Evolutionary conservation across 2,888 invertebrate species (phyloP), one percentile per base, ranked within the genome.

Genomic region (Ypsolopha sequella): DNA sequence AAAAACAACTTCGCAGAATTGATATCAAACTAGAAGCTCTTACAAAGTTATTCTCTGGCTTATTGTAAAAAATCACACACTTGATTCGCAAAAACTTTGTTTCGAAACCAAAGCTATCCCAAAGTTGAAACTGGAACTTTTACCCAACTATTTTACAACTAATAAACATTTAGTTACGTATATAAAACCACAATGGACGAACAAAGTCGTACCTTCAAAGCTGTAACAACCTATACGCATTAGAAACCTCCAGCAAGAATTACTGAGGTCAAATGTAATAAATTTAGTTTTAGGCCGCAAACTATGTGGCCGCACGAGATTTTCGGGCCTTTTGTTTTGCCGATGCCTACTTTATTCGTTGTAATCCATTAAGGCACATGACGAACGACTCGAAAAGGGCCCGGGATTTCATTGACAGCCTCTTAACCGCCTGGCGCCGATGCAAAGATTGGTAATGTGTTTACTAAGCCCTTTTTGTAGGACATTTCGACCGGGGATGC

Each of bases 221-320:
- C 75, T 70, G 70, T 73, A 74, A 74, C 78, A 72, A 70, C 70
- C 76, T 76, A 74, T 73, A 77, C 71, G 70, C 73, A 73, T 76
- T 73, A 73, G 76, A 78, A 79, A 79, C 79, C 80, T 78, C 73
- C 70, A 72, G 71, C 73, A 77, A 80, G 82, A 80, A 80, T 80
- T 79, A 80, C 81, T 79, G 79, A 84, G 84, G 82, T 80, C 80
- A 81, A 80, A 82, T 63, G 82, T 80, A 84, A 85, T 84, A 84
- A 84, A 85, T 84, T 84, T 84, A 79, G 79, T 82, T 85, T 82
- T 76, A 79, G 80, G 69, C 76, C 68, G 68, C 75, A 75, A 82
- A 81, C 77, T 80, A 77, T 79, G 81, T 38, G 81, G 81, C 82
- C 70, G 72, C 36, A 51, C 38, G 78, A 78, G 80, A 79, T 81